A percentile compares a stretch with the other conserved stretches of the same genome.
Conservation (phyloP, 2,888 invertebrate genomes). For the Elgonia sp. region DNA sequence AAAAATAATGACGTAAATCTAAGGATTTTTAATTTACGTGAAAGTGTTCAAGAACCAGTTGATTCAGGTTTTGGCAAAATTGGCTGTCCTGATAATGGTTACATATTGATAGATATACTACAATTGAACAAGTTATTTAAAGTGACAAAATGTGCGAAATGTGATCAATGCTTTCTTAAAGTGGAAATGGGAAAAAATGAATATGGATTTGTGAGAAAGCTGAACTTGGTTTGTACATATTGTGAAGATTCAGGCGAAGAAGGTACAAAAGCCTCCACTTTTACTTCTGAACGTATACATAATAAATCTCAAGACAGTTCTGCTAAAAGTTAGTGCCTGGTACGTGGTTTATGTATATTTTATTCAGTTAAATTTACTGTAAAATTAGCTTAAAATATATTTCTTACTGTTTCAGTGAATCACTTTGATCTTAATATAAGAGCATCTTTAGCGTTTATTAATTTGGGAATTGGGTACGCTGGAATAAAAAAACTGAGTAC, state of each 20-base stretch:
- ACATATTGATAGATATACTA: conserved; percentile 17
- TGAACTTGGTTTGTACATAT: not conserved
- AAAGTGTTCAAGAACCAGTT: too few species aligned
- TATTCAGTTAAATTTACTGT: not conserved
- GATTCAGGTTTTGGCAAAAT: too few species aligned
- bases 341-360: not conserved
- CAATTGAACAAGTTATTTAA: conserved; percentile 26
- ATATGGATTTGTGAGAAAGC: conserved; percentile 13
- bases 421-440: conserved; percentile 21
- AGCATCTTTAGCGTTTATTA: conserved; percentile 25
- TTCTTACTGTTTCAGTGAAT: not conserved
- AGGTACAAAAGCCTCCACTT: conserved; percentile 5
- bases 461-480: conserved; percentile 16
- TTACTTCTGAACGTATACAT: conserved; percentile 5
- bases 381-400: not conserved
- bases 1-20: too few species aligned
- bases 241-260: not conserved
- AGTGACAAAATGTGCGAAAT: conserved; percentile 6
- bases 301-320: too few species aligned
- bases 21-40: too few species aligned
- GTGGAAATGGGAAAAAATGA: not conserved
- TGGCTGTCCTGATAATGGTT: not conserved
- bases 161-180: not conserved
- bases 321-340: too few species aligned
- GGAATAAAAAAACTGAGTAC: conserved; percentile 26